A percentile compares a stretch with the other conserved stretches of the same genome.
Evolutionary conservation across 2,797 vertebrate species (phyloP).

Genomic region (Pangasius djambal): DNA sequence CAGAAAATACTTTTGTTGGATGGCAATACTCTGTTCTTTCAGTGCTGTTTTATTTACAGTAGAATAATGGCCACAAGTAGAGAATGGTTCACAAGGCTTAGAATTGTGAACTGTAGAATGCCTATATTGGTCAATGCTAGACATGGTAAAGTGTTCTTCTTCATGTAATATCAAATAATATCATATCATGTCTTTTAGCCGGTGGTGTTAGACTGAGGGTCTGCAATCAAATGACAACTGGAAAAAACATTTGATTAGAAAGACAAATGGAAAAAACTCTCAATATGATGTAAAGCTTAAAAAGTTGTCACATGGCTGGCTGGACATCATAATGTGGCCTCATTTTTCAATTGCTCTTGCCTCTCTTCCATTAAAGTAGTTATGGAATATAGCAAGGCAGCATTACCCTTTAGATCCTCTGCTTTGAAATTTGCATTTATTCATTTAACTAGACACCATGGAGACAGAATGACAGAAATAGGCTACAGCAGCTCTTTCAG

Average conservation of each 20-base stretch:
- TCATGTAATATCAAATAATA: background rate
- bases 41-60: background rate
- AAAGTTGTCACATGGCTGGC: background rate
- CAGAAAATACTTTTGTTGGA: background rate
- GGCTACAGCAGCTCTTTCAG: background rate
- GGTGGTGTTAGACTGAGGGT: background rate
- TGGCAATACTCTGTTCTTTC: background rate
- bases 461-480: conserved; percentile 16
- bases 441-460: conserved; percentile 13
- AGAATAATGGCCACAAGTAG: background rate
- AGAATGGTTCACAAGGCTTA: background rate
- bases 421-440: conserved; percentile 15
- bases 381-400: background rate
- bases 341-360: background rate
- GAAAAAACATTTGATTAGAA: background rate
- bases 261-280: background rate
- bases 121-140: background rate
- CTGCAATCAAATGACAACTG: background rate
- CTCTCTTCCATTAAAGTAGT: background rate
- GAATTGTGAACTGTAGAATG: background rate
- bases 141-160: background rate
- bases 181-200: background rate
- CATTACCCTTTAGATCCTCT: background rate
- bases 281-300: background rate
- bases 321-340: background rate